A percentile compares a stretch with the other conserved stretches of the same genome.
Evolutionary conservation across 2,797 vertebrate species (phyloP).

Genomic region (Phalanger gymnotis): DNA sequence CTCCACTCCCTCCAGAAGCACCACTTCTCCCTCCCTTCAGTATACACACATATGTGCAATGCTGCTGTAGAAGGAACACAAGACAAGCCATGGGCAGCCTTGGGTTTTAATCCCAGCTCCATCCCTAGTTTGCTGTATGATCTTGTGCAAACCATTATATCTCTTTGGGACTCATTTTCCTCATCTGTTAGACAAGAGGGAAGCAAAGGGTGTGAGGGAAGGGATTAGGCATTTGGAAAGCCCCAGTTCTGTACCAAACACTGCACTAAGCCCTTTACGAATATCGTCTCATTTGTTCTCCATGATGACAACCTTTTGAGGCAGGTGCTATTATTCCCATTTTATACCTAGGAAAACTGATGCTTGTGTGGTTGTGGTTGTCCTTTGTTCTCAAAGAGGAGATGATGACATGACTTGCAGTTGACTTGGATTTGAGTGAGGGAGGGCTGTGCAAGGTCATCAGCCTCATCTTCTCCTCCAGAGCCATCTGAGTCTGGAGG

Average conservation of each 20-base stretch:
- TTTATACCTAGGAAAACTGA: no score
- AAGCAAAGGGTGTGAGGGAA: no score
- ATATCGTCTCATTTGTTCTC: background rate
- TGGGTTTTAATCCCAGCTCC: background rate
- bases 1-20: background rate
- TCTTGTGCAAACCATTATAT: rapidly evolving
- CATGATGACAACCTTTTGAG: no score
- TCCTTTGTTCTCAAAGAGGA: no score
- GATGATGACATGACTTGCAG: no score
- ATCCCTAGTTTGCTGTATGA: rapidly evolving
- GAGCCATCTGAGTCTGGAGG: no score
- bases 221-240: background rate
- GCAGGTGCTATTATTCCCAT: no score
- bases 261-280: background rate
- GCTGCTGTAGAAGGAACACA: rapidly evolving
- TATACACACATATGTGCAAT: background rate
- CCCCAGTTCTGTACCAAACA: background rate
- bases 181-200: background rate
- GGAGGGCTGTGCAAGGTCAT: no score
- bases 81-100: background rate
- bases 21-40: background rate
- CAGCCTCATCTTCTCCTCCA: no score
- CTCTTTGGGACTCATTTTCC: background rate
- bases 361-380: no score
- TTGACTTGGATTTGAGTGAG: no score